A percentile compares a stretch with the other conserved stretches of the same genome.
Evolutionary conservation across 2,113 vertebrate species (phyloP).

Genomic region (Cettia cetti): DNA sequence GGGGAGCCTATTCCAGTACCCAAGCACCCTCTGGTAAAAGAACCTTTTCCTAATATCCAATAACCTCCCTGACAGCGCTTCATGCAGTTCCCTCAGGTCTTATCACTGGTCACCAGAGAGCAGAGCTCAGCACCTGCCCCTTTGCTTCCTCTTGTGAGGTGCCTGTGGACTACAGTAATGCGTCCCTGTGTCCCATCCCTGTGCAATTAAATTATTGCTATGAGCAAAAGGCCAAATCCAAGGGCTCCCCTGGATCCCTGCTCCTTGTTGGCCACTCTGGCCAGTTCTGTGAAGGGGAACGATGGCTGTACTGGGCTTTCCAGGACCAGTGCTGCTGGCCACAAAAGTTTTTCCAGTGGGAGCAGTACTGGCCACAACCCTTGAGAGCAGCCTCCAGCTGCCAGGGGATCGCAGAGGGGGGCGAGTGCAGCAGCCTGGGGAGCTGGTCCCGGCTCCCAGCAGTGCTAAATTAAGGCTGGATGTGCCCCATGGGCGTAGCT

Average conservation of each 20-base stretch:
- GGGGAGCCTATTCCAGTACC: neutral
- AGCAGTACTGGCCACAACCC: neutral
- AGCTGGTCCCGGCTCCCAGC: neutral
- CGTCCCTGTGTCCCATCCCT: neutral
- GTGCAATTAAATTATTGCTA: accelerated
- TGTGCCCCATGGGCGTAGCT: neutral
- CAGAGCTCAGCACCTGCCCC: neutral
- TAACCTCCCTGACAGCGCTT: neutral
- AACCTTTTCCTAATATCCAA: neutral
- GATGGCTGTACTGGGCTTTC: neutral
- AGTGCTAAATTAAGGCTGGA: constrained; percentile 6
- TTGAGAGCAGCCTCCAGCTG: neutral
- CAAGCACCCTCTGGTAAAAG: neutral
- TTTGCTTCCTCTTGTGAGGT: neutral
- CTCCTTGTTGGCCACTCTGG: neutral
- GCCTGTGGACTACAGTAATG: neutral
- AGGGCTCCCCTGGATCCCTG: neutral
- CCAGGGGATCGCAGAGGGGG: neutral
- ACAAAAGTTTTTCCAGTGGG: neutral
- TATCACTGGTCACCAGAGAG: neutral
- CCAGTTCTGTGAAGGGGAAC: neutral
- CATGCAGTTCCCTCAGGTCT: accelerated
- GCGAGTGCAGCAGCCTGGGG: neutral
- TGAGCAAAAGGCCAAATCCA: neutral
- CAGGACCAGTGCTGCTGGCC: neutral